These are phyloP conservation scores for Syrista parreyssii DNA, from an alignment of 2,888 invertebrate species.

Conservation along the genomic window DNA sequence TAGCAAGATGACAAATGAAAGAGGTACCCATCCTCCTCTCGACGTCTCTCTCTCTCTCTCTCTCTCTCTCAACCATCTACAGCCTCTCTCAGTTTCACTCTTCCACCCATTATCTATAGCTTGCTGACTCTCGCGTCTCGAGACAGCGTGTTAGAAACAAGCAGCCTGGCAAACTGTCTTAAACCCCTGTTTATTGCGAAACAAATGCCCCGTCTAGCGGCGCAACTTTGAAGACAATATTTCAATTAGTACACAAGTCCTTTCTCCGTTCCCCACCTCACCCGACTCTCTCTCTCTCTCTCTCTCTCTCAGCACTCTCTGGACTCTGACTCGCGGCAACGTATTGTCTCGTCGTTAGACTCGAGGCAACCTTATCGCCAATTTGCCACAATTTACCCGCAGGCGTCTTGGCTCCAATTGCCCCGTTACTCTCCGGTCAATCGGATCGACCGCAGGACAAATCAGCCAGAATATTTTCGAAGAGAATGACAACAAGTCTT, in stretches of 20 bases:
- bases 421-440: not conserved
- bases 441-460: not conserved
- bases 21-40: conserved; percentile 15
- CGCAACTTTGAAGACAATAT: conserved; percentile 14
- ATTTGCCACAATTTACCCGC: not conserved
- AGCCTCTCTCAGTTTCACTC: not conserved
- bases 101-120: not conserved
- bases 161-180: conserved; percentile 19
- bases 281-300: not conserved
- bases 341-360: not conserved
- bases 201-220: conserved; percentile 12
- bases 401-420: not conserved
- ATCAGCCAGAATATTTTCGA: not conserved
- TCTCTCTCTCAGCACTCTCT: not conserved
- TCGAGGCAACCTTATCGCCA: not conserved
- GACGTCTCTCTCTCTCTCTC: conserved; percentile 28
- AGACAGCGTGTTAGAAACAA: conserved; percentile 17
- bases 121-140: not conserved
- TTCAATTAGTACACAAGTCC: conserved; percentile 13
- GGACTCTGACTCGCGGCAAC: not conserved
- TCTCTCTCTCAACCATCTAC: conserved; percentile 15
- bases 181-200: conserved; percentile 22
- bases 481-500: not conserved
- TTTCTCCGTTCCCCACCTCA: too few relatives aligned
- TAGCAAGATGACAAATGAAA: conserved; percentile 20